Evolutionary conservation across 2,888 invertebrate species (phyloP), one percentile per base, ranked within the genome.

Genomic region (Agonopterix arenella): DNA sequence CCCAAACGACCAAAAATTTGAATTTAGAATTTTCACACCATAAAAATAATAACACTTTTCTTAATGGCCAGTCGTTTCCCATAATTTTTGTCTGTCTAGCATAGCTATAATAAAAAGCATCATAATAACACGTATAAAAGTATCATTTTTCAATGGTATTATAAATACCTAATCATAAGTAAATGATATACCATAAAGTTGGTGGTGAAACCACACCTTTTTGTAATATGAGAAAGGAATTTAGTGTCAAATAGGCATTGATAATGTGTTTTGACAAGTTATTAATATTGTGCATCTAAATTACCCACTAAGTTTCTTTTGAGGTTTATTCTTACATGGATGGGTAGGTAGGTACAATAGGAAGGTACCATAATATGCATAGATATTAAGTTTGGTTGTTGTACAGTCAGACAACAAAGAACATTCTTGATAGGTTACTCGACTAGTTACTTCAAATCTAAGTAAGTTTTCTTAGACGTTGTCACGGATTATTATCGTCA

Each of bases 121-220:
- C 53, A 56, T 55, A 50, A 46, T 46, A 11, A 53, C 44, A 45
- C 44, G 55, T 53, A 46, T 28, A 45, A 44, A 55, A 54, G 64
- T 74, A 72, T 77, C 65, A 55, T 58, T 70, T 69, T 70, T 68
- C 69, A 67, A 68, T 61, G 62, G 57, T 57, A 61, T 64, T 65
- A 66, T 68, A 70, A 70, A 72, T 72, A 74, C 60, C 63, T 70
- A 68, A 75, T 76, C 68, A 72, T 70, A 72, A 68, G 67, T 66
- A 68, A 70, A 72, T 65, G 49, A 47, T 51, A 51, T 36, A 46
- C 49, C 37, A 40, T 47, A 36, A 47, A 51, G 36, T 43, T 43
- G 7, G 28, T 51, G 44, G 42, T 48, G 48, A 47, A 64, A 72
- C 69, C 70, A 66, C 69, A 73, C 59, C 54, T 49, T 54, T 53